Evolutionary conservation across 2,113 vertebrate genomes (phyloP), one percentile per base, ranked within the genome.

Genomic region (Epinephelus fuscoguttatus): DNA sequence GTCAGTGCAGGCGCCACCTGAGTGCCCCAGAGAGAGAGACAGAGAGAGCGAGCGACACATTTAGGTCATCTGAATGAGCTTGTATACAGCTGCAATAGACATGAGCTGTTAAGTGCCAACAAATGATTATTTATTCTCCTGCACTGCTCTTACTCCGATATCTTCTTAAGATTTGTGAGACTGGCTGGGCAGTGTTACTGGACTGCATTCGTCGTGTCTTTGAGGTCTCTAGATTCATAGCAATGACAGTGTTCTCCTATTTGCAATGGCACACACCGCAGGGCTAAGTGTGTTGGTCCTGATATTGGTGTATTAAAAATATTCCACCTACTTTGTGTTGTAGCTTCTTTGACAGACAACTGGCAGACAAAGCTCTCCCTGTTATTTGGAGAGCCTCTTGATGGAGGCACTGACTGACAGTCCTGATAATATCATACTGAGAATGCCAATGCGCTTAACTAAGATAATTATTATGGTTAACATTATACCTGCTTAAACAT

Each of bases 1-100:
- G 87, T 68, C 79, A 86, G 60, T 21, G 80, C 80, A 70, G 85
- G 55, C 6, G 66, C 69, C 81, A 86, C 89, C 92, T 90, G 70
- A 70, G 62, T 60, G 71, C 30, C 14, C 23, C 3, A 70, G 1
- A 50, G 1, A n/a, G 23, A 56, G 3, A 33, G 64, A 50, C 1
- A 33, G 21, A 56, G 3, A 33, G 64, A 64, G 23, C 42, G 3
- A 33, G 30, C 0, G 0, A 75, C 18, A 85, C 4, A 75, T 73
- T 78, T 30, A 90, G n/a, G n/a, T 73, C 7, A 57, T 55, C 30
- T 55, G 11, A 53, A 47, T 7, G 12, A 67, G n/a, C 17, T 27
- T 13, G 6, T 21, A 40, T 49, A 53, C 15, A 62, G 56, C 10
- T 37, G 30, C 18, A 55, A 37, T 9, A 21, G 15, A 57, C 11